Percentiles rank a stretch among this genome's conserved stretches.
These are phyloP conservation scores for Fratercula arctica DNA, from an alignment of 2,797 vertebrate genomes.

Conservation along the genomic window DNA sequence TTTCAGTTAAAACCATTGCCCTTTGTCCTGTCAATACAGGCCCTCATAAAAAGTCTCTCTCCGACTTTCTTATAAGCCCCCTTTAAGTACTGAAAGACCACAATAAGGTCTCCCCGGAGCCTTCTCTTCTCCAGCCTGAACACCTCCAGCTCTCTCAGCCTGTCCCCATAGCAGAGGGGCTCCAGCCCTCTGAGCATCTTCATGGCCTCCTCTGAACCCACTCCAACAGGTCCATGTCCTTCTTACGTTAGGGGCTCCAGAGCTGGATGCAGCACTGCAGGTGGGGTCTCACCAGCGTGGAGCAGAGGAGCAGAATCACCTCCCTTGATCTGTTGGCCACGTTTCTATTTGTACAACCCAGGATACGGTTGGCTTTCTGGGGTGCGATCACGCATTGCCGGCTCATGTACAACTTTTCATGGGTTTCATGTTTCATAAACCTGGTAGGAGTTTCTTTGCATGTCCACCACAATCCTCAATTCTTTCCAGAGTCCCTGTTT, in stretches of 20 bases:
- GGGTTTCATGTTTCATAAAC: neutral
- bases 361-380: fast-evolving
- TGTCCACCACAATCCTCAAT: neutral
- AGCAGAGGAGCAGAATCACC: fast-evolving
- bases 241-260: fast-evolving
- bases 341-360: fast-evolving
- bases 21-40: neutral
- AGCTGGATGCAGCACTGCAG: fast-evolving
- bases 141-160: neutral
- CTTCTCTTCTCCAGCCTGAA: neutral
- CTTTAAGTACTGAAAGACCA: fast-evolving
- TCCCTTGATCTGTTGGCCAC: fast-evolving
- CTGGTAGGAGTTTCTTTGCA: neutral
- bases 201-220: fast-evolving
- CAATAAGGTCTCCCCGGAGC: fast-evolving
- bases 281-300: fast-evolving
- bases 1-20: neutral
- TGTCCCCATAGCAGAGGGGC: fast-evolving
- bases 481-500: neutral
- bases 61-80: neutral
- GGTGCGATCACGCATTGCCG: fast-evolving
- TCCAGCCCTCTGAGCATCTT: neutral
- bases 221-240: neutral
- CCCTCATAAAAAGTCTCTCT: neutral
- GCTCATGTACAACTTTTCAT: neutral